Evolutionary conservation across 2,888 invertebrate species (phyloP), one percentile per base, ranked within the genome.

Genomic region (Nephrocerus scutellatus): DNA sequence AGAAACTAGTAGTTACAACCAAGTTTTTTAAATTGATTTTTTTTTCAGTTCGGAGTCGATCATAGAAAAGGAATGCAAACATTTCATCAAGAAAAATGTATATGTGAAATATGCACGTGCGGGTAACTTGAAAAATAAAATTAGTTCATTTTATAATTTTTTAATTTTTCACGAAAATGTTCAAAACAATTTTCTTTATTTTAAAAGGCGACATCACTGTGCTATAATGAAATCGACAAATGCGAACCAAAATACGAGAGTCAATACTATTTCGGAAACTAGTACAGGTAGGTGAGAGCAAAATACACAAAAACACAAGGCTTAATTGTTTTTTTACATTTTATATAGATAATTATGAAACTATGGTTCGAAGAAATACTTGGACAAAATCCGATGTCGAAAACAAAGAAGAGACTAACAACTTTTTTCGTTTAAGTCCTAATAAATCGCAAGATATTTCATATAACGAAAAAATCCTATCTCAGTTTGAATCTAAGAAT

Each of bases 21-120:
- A 26, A 13, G 19, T 12, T 10, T 24, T 12, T 13, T 19, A 26
- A 12, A 32, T n/a, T 12, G 6, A 29, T 14, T 29, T n/a, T 29
- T 7, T 39, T 31, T 9, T 16, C 19, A 65, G 63, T 54, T 51
- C 48, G 62, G 62, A 65, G 57, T 63, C 59, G 60, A 47, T 28
- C 53, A 39, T 47, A 49, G 43, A 52, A 53, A 65, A 39, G 60
- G 45, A 44, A 51, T 31, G 36, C 47, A 64, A 26, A 67, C 70
- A 52, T 69, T 70, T 4, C 66, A 71, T 49, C 83, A 82, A 61
- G 88, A 88, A 60, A 83, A 85, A 66, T 89, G 89, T 66, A 86
- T 89, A 57, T 89, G 89, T 63, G 87, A 89, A 72, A 80, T 89
- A 47, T 89, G 89, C 66, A 89, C 87, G 59, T 89, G 89, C 72